Percentiles rank a stretch among this genome's conserved stretches.
These are phyloP conservation scores for Laupala kohalensis DNA, from an alignment of 1,140 invertebrate genomes.

Conservation along the genomic window DNA sequence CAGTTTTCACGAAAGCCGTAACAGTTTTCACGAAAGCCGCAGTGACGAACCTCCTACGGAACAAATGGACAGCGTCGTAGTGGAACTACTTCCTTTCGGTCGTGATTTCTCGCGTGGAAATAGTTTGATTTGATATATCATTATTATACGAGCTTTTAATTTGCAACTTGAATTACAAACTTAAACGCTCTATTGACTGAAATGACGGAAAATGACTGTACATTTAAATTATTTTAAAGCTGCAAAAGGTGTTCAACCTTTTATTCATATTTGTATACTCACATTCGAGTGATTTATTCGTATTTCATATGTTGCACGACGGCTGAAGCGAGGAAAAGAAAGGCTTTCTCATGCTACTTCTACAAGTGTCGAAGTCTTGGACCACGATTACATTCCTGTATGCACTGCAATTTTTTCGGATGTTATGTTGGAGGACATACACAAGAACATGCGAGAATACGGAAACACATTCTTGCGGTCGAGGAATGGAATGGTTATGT, in stretches of 20 bases:
- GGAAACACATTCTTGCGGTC: slow-evolving; percentile 72
- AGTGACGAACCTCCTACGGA: no score
- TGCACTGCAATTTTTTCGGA: slow-evolving; percentile 84
- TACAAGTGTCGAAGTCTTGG: slow-evolving; percentile 60
- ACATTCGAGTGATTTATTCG: slow-evolving; percentile 58
- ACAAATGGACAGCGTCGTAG: no score
- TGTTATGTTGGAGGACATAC: slow-evolving; percentile 72
- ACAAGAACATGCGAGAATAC: slow-evolving; percentile 65
- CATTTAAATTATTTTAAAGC: slow-evolving; percentile 65
- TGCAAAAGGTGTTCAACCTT: slow-evolving; percentile 55
- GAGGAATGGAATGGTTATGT: slow-evolving; percentile 87
- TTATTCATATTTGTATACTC: no score
- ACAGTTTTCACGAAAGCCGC: no score
- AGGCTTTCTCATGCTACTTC: slow-evolving; percentile 56
- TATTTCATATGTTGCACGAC: slow-evolving; percentile 61
- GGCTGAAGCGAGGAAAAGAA: slow-evolving; percentile 42
- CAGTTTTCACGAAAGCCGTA: no score
- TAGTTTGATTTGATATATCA: no score
- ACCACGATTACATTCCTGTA: slow-evolving; percentile 70
- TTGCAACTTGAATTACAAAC: no score
- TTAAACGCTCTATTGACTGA: slow-evolving; percentile 20
- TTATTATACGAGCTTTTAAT: no score
- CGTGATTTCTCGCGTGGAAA: no score
- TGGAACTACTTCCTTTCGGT: no score
- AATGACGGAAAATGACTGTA: slow-evolving; percentile 57